Conservation (phyloP, 2,113 vertebrate species). For the Perca flavescens region DNA sequence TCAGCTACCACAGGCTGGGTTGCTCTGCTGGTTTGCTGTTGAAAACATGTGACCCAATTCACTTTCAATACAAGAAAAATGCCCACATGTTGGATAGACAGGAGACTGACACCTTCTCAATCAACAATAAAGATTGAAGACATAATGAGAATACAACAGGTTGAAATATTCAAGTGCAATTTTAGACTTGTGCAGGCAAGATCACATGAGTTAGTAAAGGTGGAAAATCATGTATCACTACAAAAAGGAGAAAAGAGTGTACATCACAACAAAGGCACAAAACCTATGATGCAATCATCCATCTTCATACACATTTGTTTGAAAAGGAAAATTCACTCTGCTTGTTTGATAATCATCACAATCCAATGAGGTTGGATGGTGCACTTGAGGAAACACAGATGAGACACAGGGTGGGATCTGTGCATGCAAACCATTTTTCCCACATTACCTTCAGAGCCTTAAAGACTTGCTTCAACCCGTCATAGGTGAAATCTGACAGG, state of each 20-base stretch:
- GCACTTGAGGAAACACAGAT: constrained; percentile 37
- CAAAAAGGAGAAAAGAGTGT: background rate
- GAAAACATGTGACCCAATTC: background rate
- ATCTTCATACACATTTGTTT: constrained; percentile 55
- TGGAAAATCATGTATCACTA: constrained; percentile 1
- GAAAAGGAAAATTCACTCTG: background rate
- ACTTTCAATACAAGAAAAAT: background rate
- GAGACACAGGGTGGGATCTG: constrained; percentile 46
- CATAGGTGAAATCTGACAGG: constrained; percentile 94
- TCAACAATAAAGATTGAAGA: background rate
- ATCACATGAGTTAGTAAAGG: constrained; percentile 9
- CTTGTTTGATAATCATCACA: constrained; percentile 26
- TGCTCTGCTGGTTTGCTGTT: constrained; percentile 1
- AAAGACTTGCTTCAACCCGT: constrained; percentile 95
- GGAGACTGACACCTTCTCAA: background rate
- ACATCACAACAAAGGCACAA: constrained; percentile 11
- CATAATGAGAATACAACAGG: background rate
- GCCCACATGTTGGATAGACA: background rate
- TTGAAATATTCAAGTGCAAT: constrained; percentile 7
- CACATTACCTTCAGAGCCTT: constrained; percentile 96
- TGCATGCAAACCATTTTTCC: constrained; percentile 69
- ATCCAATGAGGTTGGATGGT: constrained; percentile 42
- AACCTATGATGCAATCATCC: constrained; percentile 33
- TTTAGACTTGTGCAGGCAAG: constrained; percentile 39
- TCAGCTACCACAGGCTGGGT: background rate